Evolutionary conservation across 2,888 invertebrate species (phyloP).

Genomic region (Corythucha ciliata): DNA sequence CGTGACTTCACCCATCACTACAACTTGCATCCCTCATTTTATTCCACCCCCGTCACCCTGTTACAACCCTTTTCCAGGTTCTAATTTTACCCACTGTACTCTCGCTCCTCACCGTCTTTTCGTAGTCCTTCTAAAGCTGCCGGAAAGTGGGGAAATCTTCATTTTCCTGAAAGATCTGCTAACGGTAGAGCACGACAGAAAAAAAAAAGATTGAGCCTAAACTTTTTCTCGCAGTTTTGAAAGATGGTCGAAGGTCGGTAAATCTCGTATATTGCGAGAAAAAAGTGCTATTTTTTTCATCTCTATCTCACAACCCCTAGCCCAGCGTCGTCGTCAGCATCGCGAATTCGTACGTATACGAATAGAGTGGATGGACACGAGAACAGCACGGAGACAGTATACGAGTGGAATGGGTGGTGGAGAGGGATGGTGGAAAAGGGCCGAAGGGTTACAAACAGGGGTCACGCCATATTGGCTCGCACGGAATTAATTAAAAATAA

Average conservation of each 20-base stretch:
- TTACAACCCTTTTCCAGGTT: not conserved
- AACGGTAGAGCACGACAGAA: no score
- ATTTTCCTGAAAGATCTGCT: no score
- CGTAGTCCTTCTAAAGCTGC: not conserved
- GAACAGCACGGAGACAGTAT: not conserved
- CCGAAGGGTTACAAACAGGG: conserved; percentile 17
- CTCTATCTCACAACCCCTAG: no score
- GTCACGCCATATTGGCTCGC: conserved; percentile 31
- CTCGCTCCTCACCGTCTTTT: not conserved
- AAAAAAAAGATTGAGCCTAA: no score
- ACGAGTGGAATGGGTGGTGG: not conserved
- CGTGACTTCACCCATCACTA: not conserved
- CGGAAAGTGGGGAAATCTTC: no score
- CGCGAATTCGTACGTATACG: no score
- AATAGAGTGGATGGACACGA: no score
- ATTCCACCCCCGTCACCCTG: not conserved
- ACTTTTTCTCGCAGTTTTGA: no score
- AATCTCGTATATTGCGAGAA: no score
- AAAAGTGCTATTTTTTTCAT: no score
- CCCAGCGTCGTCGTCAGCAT: no score
- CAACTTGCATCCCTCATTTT: not conserved
- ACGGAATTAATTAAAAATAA: conserved; percentile 34
- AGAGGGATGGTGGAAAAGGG: not conserved
- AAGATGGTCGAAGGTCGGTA: no score
- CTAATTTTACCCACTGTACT: not conserved